Evolutionary conservation across 2,113 vertebrate species (phyloP).

Genomic region (Ageneiosus marmoratus): DNA sequence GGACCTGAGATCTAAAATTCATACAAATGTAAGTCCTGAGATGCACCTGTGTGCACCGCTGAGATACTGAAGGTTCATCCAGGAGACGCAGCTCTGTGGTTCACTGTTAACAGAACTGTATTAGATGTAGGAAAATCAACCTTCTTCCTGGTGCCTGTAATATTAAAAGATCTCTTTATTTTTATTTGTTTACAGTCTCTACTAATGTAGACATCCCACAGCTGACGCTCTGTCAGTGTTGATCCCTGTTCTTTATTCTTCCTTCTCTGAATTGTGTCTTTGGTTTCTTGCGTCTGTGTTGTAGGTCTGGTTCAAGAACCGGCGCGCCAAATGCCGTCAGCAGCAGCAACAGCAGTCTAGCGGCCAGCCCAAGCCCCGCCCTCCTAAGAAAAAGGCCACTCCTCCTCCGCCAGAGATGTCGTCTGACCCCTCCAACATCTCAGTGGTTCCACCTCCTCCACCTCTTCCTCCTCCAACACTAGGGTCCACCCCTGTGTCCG

Average conservation of each 20-base stretch:
- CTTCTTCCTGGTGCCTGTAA: not conserved
- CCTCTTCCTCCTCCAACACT: slow-evolving; percentile 63
- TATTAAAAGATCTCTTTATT: not conserved
- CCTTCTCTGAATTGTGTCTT: not conserved
- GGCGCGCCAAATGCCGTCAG: slow-evolving; percentile 83
- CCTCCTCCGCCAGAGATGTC: slow-evolving; percentile 69
- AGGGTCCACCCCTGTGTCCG: slow-evolving; percentile 74
- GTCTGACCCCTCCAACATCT: slow-evolving; percentile 65
- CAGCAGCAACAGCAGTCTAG: slow-evolving; percentile 82
- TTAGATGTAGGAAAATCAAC: not conserved
- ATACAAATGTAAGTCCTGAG: not conserved
- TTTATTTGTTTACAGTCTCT: not conserved
- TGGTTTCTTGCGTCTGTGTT: not conserved
- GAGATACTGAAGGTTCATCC: not conserved
- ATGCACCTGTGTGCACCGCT: not conserved
- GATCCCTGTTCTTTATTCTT: not conserved
- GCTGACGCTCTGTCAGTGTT: not conserved
- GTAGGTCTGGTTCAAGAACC: slow-evolving; percentile 85
- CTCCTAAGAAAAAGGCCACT: slow-evolving; percentile 80
- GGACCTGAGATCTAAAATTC: not conserved
- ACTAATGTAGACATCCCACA: not conserved
- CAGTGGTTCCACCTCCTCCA: slow-evolving; percentile 67
- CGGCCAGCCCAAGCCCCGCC: slow-evolving; percentile 80
- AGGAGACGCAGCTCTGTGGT: not conserved
- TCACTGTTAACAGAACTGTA: not conserved